A percentile compares a stretch with the other conserved stretches of the same genome.
phyloP scores from a whole-genome alignment of 2,888 invertebrate genomes.

The Cinara cedri region DNA sequence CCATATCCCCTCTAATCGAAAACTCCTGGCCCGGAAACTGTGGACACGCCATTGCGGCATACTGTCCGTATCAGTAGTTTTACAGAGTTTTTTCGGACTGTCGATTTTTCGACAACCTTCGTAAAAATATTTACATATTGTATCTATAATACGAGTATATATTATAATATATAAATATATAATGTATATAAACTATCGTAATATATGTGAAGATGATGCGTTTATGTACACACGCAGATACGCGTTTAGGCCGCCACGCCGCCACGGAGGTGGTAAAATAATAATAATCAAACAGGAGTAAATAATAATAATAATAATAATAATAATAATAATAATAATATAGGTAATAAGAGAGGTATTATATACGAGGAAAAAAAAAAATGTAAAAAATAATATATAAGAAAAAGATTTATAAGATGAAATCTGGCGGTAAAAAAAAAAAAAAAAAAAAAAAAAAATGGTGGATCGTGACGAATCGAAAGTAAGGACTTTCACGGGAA shows the following conservation, averaged over 20 bases:
- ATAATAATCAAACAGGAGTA: conserved; percentile 47
- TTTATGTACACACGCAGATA: background rate
- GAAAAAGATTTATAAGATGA: conserved; percentile 55
- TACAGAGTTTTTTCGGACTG: no score
- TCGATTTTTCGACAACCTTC: background rate
- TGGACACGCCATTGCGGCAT: no score
- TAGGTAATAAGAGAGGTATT: conserved; percentile 20
- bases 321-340: conserved; percentile 9
- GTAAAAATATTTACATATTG: no score
- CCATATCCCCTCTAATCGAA: no score
- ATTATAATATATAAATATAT: background rate
- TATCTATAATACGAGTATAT: no score
- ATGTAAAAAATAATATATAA: conserved; percentile 30
- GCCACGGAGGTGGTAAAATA: conserved; percentile 36
- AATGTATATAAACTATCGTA: background rate
- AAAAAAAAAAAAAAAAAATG: conserved; percentile 57
- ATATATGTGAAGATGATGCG: background rate
- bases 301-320: conserved; percentile 24
- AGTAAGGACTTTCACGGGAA: conserved; percentile 60
- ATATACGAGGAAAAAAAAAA: background rate
- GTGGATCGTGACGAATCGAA: conserved; percentile 59
- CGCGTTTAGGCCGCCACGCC: background rate
- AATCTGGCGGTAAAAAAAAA: conserved; percentile 54
- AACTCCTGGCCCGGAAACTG: no score
- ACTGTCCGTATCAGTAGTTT: no score